phyloP scores from a whole-genome alignment of 2,888 invertebrate species.

The Platycheirus albimanus region DNA sequence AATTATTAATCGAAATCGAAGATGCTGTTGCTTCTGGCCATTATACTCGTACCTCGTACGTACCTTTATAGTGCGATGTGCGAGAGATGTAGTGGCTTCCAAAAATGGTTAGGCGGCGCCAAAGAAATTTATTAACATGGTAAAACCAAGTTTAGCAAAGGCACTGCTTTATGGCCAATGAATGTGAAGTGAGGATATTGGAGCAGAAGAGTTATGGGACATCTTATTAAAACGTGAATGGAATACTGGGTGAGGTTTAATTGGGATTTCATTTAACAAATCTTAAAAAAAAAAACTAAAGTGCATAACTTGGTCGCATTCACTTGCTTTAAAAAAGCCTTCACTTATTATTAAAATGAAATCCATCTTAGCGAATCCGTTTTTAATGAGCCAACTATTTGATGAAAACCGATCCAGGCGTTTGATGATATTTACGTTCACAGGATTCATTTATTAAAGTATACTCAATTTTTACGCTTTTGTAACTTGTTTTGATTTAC shows the following conservation, averaged over 20 bases:
- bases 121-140: conserved; percentile 68
- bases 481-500: too few species aligned
- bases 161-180: conserved; percentile 36
- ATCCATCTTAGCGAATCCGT: too few species aligned
- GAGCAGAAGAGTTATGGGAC: conserved; percentile 52
- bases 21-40: conserved; percentile 43
- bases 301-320: too few species aligned
- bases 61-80: too few species aligned
- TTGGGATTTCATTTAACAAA: conserved; percentile 11
- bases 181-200: conserved; percentile 44
- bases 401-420: too few species aligned
- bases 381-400: too few species aligned
- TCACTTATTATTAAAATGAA: too few species aligned
- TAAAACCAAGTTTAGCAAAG: neutral
- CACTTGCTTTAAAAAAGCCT: too few species aligned
- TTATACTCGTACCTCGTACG: too few species aligned
- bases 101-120: conserved; percentile 70
- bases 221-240: conserved; percentile 41
- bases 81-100: conserved; percentile 47
- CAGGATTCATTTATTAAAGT: too few species aligned
- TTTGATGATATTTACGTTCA: too few species aligned
- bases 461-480: too few species aligned
- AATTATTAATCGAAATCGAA: conserved; percentile 70
- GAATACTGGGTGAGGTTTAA: conserved; percentile 43
- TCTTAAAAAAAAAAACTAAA: neutral